Evolutionary conservation across 2,888 invertebrate species (phyloP).

Genomic region (Nymphalis c-album): DNA sequence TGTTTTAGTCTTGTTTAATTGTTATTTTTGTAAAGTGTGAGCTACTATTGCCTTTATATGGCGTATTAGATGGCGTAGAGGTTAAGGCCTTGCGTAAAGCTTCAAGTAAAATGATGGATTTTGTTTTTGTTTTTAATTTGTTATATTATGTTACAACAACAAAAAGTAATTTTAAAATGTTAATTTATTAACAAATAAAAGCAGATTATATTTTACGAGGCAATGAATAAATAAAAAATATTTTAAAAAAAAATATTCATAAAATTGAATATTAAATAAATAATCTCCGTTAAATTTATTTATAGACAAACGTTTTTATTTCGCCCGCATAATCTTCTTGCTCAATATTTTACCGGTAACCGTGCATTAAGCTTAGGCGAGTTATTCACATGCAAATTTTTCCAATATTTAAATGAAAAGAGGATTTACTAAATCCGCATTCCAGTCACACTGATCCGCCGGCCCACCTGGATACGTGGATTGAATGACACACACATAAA

Average conservation of each 20-base stretch:
- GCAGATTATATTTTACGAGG: too few relatives aligned
- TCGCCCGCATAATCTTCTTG: conserved; percentile 9
- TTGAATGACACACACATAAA: conserved; percentile 16
- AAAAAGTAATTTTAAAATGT: too few relatives aligned
- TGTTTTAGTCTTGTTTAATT: too few relatives aligned
- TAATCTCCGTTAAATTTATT: neutral
- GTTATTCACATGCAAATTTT: conserved; percentile 43
- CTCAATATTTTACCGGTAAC: conserved; percentile 26
- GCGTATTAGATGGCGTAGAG: too few relatives aligned
- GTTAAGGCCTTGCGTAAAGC: too few relatives aligned
- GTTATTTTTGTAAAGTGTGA: too few relatives aligned
- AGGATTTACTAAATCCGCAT: conserved; percentile 39
- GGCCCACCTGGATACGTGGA: conserved; percentile 30
- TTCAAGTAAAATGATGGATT: too few relatives aligned
- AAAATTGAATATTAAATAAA: conserved; percentile 1
- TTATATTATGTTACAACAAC: neutral
- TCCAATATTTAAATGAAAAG: conserved; percentile 32
- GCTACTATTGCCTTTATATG: too few relatives aligned
- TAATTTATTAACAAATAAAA: too few relatives aligned
- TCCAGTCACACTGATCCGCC: conserved; percentile 38
- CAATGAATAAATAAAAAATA: neutral
- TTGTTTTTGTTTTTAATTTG: neutral
- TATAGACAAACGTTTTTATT: conserved; percentile 22
- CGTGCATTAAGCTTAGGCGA: conserved; percentile 36
- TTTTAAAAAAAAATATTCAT: neutral